These are phyloP conservation scores for Unio pictorum DNA, from an alignment of 2,888 invertebrate genomes.

Conservation along the genomic window DNA sequence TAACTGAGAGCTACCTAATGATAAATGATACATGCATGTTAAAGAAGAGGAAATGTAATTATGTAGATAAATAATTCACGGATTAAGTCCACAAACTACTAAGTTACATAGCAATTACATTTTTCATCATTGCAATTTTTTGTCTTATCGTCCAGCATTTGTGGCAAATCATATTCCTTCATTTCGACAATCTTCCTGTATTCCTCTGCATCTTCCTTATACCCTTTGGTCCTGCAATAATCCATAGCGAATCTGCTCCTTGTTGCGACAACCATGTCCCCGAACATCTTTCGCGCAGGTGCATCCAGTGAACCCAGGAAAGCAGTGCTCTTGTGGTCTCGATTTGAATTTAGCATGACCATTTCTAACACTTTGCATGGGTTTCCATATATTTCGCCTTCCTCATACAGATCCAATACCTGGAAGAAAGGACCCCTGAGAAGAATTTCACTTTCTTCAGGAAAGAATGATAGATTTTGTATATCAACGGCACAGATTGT, in stretches of 20 bases:
- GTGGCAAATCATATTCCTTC: too few relatives aligned
- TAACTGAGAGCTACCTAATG: too few relatives aligned
- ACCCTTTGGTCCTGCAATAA: conserved; percentile 20
- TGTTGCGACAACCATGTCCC: conserved; percentile 40
- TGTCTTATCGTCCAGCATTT: too few relatives aligned
- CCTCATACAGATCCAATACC: conserved; percentile 28
- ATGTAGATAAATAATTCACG: too few relatives aligned
- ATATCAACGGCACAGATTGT: conserved; percentile 45
- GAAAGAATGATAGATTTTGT: conserved; percentile 29
- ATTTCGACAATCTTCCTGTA: conserved; percentile 14
- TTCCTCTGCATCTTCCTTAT: conserved; percentile 19
- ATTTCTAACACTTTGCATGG: conserved; percentile 30
- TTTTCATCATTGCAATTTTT: too few relatives aligned
- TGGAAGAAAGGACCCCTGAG: conserved; percentile 40
- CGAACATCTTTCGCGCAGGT: conserved; percentile 37
- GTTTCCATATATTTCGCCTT: conserved; percentile 9
- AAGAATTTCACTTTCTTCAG: conserved; percentile 35
- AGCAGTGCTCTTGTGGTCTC: conserved; percentile 40
- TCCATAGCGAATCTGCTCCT: conserved; percentile 34
- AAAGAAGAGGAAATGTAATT: too few relatives aligned
- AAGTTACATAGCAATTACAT: too few relatives aligned
- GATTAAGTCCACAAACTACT: too few relatives aligned
- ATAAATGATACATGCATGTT: too few relatives aligned
- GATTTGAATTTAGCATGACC: conserved; percentile 42
- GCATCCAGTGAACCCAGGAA: conserved; percentile 29